phyloP scores from a whole-genome alignment of 2,888 invertebrate genomes.

The Plagiodera versicolora region DNA sequence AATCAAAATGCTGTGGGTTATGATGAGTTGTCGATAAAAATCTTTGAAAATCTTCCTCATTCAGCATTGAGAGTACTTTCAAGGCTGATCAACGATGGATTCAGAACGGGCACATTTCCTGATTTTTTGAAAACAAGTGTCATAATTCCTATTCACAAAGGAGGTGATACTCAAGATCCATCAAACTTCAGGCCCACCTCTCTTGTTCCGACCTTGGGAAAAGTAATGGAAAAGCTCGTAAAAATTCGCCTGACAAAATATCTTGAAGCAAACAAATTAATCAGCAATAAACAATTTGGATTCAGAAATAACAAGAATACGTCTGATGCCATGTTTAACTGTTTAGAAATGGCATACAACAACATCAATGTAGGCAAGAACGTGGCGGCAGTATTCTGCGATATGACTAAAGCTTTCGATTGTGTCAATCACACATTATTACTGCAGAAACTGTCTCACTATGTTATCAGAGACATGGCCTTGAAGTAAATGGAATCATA shows the following conservation, averaged over 20 bases:
- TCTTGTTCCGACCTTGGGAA: neutral
- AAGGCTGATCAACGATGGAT: neutral
- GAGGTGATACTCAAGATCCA: constrained; percentile 2
- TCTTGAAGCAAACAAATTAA: constrained; percentile 3
- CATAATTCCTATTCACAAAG: neutral
- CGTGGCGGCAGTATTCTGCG: too few species aligned
- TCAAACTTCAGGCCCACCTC: constrained; percentile 3
- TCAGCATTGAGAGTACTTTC: neutral
- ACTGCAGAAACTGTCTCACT: neutral
- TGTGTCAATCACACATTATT: constrained; percentile 3
- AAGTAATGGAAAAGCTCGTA: too few species aligned
- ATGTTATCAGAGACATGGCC: too few species aligned
- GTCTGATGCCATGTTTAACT: too few species aligned
- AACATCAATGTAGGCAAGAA: too few species aligned
- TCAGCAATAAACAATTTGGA: constrained; percentile 7
- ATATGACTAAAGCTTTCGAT: neutral
- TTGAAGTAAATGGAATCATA: too few species aligned
- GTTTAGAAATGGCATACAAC: too few species aligned
- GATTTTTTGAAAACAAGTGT: neutral
- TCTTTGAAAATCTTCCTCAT: constrained; percentile 6
- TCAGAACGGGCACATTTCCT: neutral
- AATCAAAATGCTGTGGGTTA: constrained; percentile 5
- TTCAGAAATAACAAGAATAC: neutral
- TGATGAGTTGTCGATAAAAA: neutral
- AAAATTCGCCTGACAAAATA: neutral